Base-by-base conservation (phyloP, 2,888 invertebrate genomes). In the Orthonychiurus folsomi region DNA sequence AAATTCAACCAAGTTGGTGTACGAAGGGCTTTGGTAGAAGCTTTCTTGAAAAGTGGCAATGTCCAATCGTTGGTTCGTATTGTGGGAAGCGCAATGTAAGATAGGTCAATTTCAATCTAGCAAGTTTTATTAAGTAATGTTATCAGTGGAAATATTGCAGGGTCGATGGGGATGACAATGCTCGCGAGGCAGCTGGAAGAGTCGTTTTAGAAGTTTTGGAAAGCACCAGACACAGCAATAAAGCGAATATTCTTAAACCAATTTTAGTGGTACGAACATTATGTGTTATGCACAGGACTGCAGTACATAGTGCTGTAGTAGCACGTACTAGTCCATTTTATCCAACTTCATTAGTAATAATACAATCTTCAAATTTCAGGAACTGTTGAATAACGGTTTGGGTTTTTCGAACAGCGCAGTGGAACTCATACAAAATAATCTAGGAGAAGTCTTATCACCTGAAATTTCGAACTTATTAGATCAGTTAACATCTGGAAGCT, bases 371-470 rank as follows among this genome's bases (percentile, higher is more conserved):
- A n/a, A n/a, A n/a, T 26, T 56, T 23, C 50, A 77, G 59, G 80
- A 78, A 23, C 74, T 88, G 48, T 79, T 84, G n/a, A 77, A 81
- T 2, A 81, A 84, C 73, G 88, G 88, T 0, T 74, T 89, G 21
- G 82, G 84, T 56, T 83, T 89, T 27, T 83, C 82, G 26, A 82
- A 81, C 27, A 74, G 77, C 1, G 76, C 81, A 53, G 87, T 87
- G 0, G 83, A 85, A 72, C 77, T 77, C 20, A 78, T 89, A 37
- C 83, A 86, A 73, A 83, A 84, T 47, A 81, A 79, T 68, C 75
- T 89, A 1, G 85, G 85, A 0, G 81, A 84, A 50, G 81, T 83
- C 65, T 79, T 88, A 80, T 86, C 86, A 0, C 80, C 84, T 0
- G 78, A 80, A 66, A 78, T 87, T 50, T 84, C 86, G 0, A 81